A percentile compares a stretch with the other conserved stretches of the same genome.
These are phyloP conservation scores for Plagodis dolabraria DNA, from an alignment of 2,888 invertebrate genomes.

Conservation along the genomic window DNA sequence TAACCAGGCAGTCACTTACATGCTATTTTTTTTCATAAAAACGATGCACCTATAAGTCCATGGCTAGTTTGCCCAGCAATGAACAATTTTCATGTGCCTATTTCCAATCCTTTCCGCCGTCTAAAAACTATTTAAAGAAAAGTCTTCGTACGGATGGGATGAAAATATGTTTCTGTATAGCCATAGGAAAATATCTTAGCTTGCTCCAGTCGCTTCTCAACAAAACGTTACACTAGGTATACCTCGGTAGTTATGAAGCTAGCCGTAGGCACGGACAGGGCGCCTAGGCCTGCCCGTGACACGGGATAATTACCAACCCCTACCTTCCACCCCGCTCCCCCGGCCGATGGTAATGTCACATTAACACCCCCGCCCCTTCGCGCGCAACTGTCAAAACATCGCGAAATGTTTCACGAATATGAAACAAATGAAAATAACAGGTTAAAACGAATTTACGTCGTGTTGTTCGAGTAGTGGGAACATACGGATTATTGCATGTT, in stretches of 20 bases:
- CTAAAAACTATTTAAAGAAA: no score
- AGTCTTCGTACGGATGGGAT: no score
- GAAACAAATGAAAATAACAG: slow-evolving; percentile 42
- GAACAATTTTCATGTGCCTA: no score
- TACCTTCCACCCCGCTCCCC: slow-evolving; percentile 42
- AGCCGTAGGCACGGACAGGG: slow-evolving; percentile 66
- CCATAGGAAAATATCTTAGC: no score
- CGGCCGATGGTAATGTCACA: slow-evolving; percentile 73
- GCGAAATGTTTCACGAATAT: slow-evolving; percentile 66
- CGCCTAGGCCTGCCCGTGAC: slow-evolving; percentile 80
- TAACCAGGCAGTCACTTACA: no score
- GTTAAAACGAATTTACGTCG: slow-evolving; percentile 21
- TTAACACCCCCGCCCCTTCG: slow-evolving; percentile 74
- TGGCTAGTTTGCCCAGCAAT: no score
- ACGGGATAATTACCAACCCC: slow-evolving; percentile 80
- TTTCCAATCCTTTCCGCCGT: no score
- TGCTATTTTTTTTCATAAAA: no score
- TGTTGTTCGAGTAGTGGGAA: slow-evolving; percentile 11
- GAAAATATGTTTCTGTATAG: no score
- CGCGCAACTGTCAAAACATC: slow-evolving; percentile 78
- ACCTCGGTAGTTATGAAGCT: slow-evolving; percentile 52
- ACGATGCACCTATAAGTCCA: no score
- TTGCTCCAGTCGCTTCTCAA: slow-evolving; percentile 13
- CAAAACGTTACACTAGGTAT: slow-evolving; percentile 27
- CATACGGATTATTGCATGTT: background rate